Evolutionary conservation across 2,113 vertebrate species (phyloP).

Genomic region (Telmatochromis sp.): DNA sequence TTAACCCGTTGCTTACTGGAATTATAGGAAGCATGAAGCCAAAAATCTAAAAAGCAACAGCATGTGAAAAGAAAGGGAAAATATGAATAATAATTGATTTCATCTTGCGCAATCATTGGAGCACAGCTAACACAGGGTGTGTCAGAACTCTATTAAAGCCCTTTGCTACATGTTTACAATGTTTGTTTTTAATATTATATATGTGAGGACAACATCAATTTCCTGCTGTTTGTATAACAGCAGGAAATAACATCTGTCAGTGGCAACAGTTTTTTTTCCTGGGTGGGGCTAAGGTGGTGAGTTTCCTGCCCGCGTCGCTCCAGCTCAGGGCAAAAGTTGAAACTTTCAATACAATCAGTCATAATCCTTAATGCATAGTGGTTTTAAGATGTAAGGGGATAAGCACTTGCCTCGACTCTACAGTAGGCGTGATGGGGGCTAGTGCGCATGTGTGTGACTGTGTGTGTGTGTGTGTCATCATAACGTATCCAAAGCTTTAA

Average conservation of each 20-base stretch:
- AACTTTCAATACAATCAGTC: conserved; percentile 22
- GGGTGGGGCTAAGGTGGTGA: not conserved
- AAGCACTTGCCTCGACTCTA: not conserved
- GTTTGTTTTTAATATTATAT: not conserved
- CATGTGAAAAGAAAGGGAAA: not conserved
- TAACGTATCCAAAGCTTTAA: conserved; percentile 68
- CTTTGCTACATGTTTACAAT: not conserved
- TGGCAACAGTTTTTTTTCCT: not conserved
- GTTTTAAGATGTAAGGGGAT: conserved; percentile 40
- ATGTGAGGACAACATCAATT: not conserved
- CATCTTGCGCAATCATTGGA: not conserved
- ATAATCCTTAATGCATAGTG: conserved; percentile 44
- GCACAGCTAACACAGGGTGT: not conserved
- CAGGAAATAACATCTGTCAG: conserved; percentile 16
- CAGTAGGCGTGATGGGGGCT: conserved; percentile 2
- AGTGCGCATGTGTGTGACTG: not conserved
- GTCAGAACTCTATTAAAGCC: not conserved
- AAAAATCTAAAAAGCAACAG: not conserved
- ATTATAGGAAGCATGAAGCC: not conserved
- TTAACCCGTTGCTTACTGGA: not conserved
- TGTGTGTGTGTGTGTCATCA: conserved; percentile 45
- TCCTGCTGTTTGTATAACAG: not conserved
- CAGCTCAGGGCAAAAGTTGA: conserved; percentile 32
- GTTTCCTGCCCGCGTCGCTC: not conserved
- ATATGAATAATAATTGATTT: not conserved